Evolutionary conservation across 2,797 vertebrate species (phyloP), one percentile per base, ranked within the genome.

Genomic region (Xenentodon cancila): DNA sequence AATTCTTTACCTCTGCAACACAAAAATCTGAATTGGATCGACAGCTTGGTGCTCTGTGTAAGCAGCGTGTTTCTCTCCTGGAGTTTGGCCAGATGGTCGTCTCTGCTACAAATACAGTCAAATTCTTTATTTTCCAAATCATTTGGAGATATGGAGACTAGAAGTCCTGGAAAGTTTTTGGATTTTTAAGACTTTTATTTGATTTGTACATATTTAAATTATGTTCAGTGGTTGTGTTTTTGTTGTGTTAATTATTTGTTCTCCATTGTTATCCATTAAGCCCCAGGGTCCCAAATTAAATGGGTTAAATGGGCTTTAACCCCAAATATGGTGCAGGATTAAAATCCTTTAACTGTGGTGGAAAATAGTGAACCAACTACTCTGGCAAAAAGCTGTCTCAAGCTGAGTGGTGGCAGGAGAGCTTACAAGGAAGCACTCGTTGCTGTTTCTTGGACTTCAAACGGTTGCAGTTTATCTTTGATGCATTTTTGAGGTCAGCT

Each of bases 381-480:
- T 34, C 32, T 34, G 32, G 32, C 32, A 34, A 34, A 6, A 34
- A 34, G 32, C 32, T 34, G 32, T 34, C 32, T 34, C 32, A 34
- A 64, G 9, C 45, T 59, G 48, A 30, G 46, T 25, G 25, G 25
- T 25, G 25, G n/a, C 45, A 62, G 25, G 43, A 62, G 57, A 73
- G 34, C 59, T 67, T 71, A 18, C 9, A 12, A 64, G 52, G 73
- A 62, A 60, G 54, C 7, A 16, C 51, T 40, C 48, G 61, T 70
- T 53, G 27, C 58, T 21, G 53, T 70, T 80, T 68, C 62, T 75
- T 66, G 32, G 42, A 76, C 77, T 79, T 82, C 72, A 84, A 82
- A 86, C 63, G 42, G 27, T 20, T 55, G 43, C 2, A 30, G n/a
- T 22, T 65, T 52, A 44, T 60, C 62, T 80, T 79, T 81, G 75